Percentiles rank a stretch among this genome's conserved stretches.
phyloP scores from a whole-genome alignment of 2,113 vertebrate genomes.

The Tauraco erythrolophus region DNA sequence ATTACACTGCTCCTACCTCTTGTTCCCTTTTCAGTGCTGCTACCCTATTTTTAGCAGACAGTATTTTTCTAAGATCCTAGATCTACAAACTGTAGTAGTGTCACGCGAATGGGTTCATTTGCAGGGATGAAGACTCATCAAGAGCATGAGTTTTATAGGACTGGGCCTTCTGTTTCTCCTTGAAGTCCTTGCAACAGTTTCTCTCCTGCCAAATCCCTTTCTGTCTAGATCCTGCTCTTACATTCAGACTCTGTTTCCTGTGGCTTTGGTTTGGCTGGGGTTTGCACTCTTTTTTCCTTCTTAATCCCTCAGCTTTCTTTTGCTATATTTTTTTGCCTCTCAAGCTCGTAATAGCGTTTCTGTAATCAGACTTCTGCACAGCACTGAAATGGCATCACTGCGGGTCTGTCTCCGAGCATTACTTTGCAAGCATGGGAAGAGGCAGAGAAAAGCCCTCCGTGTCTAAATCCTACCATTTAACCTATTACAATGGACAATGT shows the following conservation, averaged over 20 bases:
- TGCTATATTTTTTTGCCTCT: neutral
- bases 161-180: neutral
- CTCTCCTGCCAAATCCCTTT: constrained; percentile 38
- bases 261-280: constrained; percentile 53
- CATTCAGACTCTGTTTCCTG: constrained; percentile 58
- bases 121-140: neutral
- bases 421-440: neutral
- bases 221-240: constrained; percentile 5
- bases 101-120: neutral
- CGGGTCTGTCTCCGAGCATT: neutral
- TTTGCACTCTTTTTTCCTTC: neutral
- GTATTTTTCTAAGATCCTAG: neutral
- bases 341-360: neutral
- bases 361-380: neutral
- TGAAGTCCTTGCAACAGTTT: neutral
- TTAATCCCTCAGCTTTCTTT: constrained; percentile 55
- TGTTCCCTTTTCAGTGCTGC: neutral
- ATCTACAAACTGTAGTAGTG: neutral
- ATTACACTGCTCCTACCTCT: neutral
- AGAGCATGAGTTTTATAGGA: neutral
- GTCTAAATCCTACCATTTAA: neutral
- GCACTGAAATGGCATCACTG: neutral
- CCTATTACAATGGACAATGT: rapidly evolving
- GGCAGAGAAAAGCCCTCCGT: neutral
- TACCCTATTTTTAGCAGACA: neutral